Conservation (phyloP, 2,797 vertebrate species). For the Knipowitschia caucasica region DNA sequence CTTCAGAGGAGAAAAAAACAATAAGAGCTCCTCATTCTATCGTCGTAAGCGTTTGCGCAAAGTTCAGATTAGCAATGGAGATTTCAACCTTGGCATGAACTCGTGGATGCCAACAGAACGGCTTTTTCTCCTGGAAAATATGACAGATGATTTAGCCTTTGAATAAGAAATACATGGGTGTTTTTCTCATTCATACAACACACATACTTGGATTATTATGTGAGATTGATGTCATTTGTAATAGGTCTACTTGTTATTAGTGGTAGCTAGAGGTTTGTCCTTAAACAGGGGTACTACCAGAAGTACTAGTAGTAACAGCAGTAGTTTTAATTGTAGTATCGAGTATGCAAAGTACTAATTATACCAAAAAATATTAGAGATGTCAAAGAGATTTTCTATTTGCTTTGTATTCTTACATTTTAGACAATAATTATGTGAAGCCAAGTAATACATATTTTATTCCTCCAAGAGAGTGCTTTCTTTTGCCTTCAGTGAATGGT, state of each 20-base stretch:
- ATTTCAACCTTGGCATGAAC: slow-evolving; percentile 83
- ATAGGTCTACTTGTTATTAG: no score
- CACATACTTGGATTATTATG: no score
- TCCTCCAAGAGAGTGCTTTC: slow-evolving; percentile 20
- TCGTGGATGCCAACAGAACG: slow-evolving; percentile 52
- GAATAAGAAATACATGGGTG: no score
- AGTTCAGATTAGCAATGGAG: slow-evolving; percentile 84
- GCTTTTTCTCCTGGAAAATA: slow-evolving; percentile 28
- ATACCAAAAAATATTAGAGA: no score
- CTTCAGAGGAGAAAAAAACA: slow-evolving; percentile 76
- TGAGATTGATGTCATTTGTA: no score
- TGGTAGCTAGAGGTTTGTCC: no score
- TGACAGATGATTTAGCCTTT: slow-evolving; percentile 41
- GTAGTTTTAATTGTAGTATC: not conserved
- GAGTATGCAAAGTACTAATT: not conserved
- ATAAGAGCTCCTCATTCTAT: slow-evolving; percentile 72
- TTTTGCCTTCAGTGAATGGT: slow-evolving; percentile 14
- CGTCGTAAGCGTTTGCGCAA: slow-evolving; percentile 82
- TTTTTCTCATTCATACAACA: no score
- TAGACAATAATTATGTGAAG: slow-evolving; percentile 29
- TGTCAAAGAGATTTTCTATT: no score
- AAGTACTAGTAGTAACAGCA: not conserved
- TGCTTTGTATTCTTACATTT: not conserved
- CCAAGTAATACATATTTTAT: slow-evolving; percentile 39
- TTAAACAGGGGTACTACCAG: not conserved